A percentile compares a stretch with the other conserved stretches of the same genome.
These are phyloP conservation scores for Macrosoma leucophasiata DNA, from an alignment of 2,888 invertebrate genomes.

Conservation along the genomic window DNA sequence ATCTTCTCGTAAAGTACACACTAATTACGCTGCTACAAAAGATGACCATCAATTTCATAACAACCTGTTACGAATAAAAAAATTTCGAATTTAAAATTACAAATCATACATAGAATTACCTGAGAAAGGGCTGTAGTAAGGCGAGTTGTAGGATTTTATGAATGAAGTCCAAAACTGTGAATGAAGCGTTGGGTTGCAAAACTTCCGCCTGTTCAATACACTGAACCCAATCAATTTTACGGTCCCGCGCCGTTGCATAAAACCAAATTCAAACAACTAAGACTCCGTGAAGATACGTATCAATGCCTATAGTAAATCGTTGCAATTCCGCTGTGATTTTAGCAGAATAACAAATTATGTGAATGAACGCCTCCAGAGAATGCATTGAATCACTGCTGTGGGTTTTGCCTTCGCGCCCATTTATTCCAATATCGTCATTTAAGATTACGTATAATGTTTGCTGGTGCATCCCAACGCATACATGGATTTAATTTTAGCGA, in stretches of 20 bases:
- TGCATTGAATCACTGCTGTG: constrained; percentile 33
- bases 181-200: constrained; percentile 40
- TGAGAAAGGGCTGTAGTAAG: constrained; percentile 46
- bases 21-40: no score
- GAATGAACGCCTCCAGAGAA: constrained; percentile 67
- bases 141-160: constrained; percentile 53
- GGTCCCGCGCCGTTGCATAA: constrained; percentile 66
- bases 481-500: no score
- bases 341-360: constrained; percentile 50
- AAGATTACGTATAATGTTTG: constrained; percentile 46
- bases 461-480: constrained; percentile 39
- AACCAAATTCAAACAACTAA: constrained; percentile 53
- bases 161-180: constrained; percentile 52
- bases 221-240: constrained; percentile 61
- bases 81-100: no score
- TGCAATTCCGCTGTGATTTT: constrained; percentile 41
- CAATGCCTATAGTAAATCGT: constrained; percentile 31
- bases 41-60: no score
- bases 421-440: constrained; percentile 54
- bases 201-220: constrained; percentile 54
- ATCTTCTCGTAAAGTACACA: no score
- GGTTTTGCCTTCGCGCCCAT: constrained; percentile 38
- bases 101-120: constrained; percentile 56
- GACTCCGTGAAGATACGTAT: constrained; percentile 37
- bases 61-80: no score